These are phyloP conservation scores for Trichogramma evanescens DNA, from an alignment of 2,888 invertebrate species.

Conservation along the genomic window DNA sequence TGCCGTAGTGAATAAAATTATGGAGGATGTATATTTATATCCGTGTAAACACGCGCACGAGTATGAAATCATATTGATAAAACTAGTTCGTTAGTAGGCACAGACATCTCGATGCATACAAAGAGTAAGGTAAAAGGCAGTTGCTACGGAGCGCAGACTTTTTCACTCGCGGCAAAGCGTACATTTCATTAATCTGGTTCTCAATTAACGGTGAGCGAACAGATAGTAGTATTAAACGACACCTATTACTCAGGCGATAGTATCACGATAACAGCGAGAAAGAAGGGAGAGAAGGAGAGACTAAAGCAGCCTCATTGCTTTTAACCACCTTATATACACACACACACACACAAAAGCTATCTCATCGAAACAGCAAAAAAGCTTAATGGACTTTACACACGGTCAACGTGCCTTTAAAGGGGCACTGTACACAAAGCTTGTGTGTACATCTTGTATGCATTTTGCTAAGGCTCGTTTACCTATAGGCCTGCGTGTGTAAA, in stretches of 20 bases:
- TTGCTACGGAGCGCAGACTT: not conserved
- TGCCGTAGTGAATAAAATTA: too few species aligned
- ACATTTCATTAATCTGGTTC: constrained; percentile 32
- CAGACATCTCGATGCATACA: not conserved
- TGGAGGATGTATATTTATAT: too few species aligned
- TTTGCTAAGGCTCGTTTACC: too few species aligned
- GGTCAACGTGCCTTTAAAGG: constrained; percentile 4
- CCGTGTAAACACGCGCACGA: too few species aligned
- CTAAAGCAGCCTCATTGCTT: constrained; percentile 1
- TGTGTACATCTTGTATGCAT: too few species aligned
- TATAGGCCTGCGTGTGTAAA: too few species aligned
- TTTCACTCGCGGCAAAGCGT: constrained; percentile 6
- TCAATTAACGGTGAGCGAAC: constrained; percentile 32
- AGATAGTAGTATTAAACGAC: constrained; percentile 34
- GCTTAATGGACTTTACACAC: constrained; percentile 24
- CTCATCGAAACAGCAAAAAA: constrained; percentile 22
- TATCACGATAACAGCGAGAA: constrained; percentile 22
- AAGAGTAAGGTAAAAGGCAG: not conserved
- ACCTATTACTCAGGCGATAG: constrained; percentile 33
- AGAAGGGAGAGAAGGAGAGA: too few species aligned
- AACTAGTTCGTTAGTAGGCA: constrained; percentile 21
- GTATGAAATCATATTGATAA: not conserved
- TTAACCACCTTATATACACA: constrained; percentile 21
- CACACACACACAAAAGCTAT: not conserved
- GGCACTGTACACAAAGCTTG: too few species aligned